phyloP scores from a whole-genome alignment of 2,113 vertebrate genomes.

The Saguinus midas region DNA sequence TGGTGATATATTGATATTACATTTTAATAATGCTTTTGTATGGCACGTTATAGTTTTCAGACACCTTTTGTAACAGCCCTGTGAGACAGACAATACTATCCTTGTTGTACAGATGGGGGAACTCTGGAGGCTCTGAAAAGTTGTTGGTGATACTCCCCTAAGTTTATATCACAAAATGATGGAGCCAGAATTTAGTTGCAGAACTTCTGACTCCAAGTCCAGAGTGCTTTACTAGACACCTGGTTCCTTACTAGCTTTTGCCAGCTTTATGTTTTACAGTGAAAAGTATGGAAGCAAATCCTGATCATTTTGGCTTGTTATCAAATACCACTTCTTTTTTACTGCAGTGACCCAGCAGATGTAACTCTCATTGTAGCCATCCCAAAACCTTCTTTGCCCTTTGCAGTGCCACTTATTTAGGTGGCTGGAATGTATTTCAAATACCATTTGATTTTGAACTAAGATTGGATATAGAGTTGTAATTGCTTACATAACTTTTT shows the following conservation, averaged over 20 bases:
- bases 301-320: neutral
- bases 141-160: neutral
- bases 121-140: neutral
- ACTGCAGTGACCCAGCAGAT: neutral
- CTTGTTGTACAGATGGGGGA: neutral
- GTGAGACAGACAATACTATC: slow-evolving; percentile 33
- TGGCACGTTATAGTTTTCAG: slow-evolving; percentile 54
- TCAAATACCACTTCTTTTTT: slow-evolving; percentile 26
- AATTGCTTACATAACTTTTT: slow-evolving; percentile 59
- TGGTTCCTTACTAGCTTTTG: slow-evolving; percentile 25
- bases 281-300: slow-evolving; percentile 12
- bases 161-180: neutral
- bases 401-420: slow-evolving; percentile 34
- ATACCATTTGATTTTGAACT: slow-evolving; percentile 60
- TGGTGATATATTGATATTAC: neutral
- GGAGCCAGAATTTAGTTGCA: slow-evolving; percentile 53
- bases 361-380: neutral
- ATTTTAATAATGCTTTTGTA: slow-evolving; percentile 43
- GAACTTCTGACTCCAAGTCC: slow-evolving; percentile 8
- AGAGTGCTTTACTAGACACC: slow-evolving; percentile 8
- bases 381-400: slow-evolving; percentile 64
- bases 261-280: slow-evolving; percentile 20
- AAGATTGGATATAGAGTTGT: slow-evolving; percentile 28
- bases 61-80: slow-evolving; percentile 4
- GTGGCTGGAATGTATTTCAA: slow-evolving; percentile 54